Evolutionary conservation across 2,113 vertebrate species (phyloP), one percentile per base, ranked within the genome.

Genomic region (Phainopepla nitens): DNA sequence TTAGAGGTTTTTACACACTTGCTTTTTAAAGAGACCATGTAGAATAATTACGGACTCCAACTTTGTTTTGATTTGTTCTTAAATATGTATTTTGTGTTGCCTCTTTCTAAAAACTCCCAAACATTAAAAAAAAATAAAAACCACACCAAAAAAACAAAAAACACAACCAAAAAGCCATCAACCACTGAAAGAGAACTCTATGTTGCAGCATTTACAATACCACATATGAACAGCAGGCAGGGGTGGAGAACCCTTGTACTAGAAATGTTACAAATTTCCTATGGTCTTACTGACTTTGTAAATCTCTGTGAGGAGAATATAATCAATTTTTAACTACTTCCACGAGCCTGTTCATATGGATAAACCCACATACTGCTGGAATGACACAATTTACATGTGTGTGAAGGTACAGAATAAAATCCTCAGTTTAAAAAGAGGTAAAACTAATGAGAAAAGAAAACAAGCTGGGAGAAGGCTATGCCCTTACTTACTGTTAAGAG

Each of bases 101-200:
- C 15, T 71, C 23, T 64, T 82, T 65, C 36, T 85, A 53, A 84
- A 89, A 87, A 76, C 61, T 76, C 23, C 28, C 14, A 87, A 71
- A 15, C 19, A 53, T n/a, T 4, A 44, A 21, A 15, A 78, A 68
- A 25, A 9, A 39, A 44, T n/a, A 23, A 44, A 24, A 50, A 60
- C 21, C 0, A 35, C 27, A 6, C 42, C 42, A 10, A 42, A 23
- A 45, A 24, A 19, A 62, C 42, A 61, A 17, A 6, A 36, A 49
- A 20, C 10, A 25, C 0, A 42, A 31, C 50, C 22, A 25, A 47
- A 44, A 77, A 9, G 0, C 1, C 10, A 49, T 13, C 18, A 58
- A 45, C 27, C 28, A 21, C 11, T 69, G 36, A 88, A 85, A 88
- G 31, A 61, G 16, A 80, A 50, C 20, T 61, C 17, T 29, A 1